Base-by-base conservation (phyloP, 1,140 invertebrate genomes). In the Helicoverpa zea region DNA sequence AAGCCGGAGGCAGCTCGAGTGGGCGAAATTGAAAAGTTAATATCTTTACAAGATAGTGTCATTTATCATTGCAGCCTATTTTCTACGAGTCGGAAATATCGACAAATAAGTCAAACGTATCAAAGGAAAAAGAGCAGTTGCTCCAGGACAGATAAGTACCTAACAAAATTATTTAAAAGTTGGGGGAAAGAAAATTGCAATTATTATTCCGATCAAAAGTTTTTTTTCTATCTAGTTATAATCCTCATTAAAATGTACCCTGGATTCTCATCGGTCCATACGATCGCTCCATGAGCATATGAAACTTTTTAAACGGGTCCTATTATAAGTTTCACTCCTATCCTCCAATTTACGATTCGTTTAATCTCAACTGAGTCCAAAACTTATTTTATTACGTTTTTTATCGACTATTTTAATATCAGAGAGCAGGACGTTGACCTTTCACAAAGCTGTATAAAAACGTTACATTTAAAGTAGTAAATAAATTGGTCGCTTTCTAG, bases 321-420 rank as follows among this genome's bases (percentile, higher is more conserved):
- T 64, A 64, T 64, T 64, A 64, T 64, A 64, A 64, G 63, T 64
- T 64, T 64, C 56, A 58, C 56, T 47, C 14, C 63, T 64, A 47
- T 64, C 63, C 63, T 35, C 11, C 63, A 64, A 47, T 64, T 64
- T 64, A 10, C 63, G 63, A 64, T 64, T 64, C 63, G 63, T 64
- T 64, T 64, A 64, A 64, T 64, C 63, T 47, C 63, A 64, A 10
- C 23, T 58, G 18, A 58, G 29, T 64, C 7, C 30, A 2, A 64
- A 63, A 16, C 35, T 64, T 64, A 64, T 43, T 47, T 64, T 64
- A 43, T 9, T 16, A 16, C 9, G 63, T 35, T 47, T 47, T 35
- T 64, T 30, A 35, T 35, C 30, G 59, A 63, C 13, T 7, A 29
- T 18, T 47, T 23, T 23, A 23, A 23, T 23, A 11, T 64, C 30